Conservation (phyloP, 2,888 invertebrate species). For the Hanleya hanleyi region DNA sequence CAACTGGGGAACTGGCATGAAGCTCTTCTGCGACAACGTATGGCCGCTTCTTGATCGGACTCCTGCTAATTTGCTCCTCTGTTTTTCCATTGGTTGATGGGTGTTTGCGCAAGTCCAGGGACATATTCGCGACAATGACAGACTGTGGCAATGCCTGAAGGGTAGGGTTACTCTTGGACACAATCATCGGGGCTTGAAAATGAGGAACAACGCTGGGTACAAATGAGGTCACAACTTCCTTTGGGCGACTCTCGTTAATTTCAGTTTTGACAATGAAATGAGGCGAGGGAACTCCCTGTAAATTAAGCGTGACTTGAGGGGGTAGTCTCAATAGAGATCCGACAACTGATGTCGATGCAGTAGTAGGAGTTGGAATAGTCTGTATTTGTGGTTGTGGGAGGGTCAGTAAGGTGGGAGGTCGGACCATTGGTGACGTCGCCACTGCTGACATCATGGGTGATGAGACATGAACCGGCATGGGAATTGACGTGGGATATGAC, state of each 20-base stretch:
- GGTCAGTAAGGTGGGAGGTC: neutral
- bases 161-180: neutral
- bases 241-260: neutral
- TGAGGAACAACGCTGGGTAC: neutral
- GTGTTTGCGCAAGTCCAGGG: conserved; percentile 62
- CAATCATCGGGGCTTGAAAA: conserved; percentile 6
- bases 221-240: neutral
- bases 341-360: conserved; percentile 15
- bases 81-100: conserved; percentile 40
- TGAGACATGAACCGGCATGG: conserved; percentile 40
- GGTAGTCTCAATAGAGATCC: conserved; percentile 26
- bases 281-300: neutral
- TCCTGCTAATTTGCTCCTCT: conserved; percentile 59
- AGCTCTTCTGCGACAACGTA: conserved; percentile 50
- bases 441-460: conserved; percentile 26
- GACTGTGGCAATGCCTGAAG: conserved; percentile 36
- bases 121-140: conserved; percentile 61
- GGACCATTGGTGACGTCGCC: conserved; percentile 22
- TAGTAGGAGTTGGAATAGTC: neutral
- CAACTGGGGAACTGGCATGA: neutral
- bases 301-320: conserved; percentile 19
- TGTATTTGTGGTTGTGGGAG: neutral
- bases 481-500: conserved; percentile 37
- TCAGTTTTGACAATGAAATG: conserved; percentile 9
- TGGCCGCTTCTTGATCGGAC: conserved; percentile 70